Conservation (phyloP, 2,888 invertebrate species). For the Diarsia mendica region DNA sequence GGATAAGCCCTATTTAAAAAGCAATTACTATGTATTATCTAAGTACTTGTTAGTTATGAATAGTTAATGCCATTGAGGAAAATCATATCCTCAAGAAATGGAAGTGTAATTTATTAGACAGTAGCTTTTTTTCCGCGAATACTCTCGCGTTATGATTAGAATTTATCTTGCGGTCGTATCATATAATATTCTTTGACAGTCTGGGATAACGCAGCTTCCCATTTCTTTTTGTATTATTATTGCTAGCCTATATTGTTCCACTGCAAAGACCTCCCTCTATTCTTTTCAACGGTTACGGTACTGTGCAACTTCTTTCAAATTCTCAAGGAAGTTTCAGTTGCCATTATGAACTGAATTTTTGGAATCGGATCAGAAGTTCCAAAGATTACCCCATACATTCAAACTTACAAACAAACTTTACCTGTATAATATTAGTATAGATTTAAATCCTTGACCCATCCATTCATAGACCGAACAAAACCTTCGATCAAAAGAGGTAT, state of each 20-base stretch:
- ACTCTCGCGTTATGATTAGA: neutral
- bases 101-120: conserved; percentile 43
- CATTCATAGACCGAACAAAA: conserved; percentile 35
- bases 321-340: too few species aligned
- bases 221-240: too few species aligned
- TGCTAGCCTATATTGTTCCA: too few species aligned
- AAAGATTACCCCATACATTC: neutral
- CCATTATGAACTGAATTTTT: neutral
- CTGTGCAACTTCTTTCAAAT: too few species aligned
- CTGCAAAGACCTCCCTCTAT: too few species aligned
- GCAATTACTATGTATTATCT: conserved; percentile 46
- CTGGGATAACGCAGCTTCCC: neutral
- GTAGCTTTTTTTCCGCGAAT: neutral
- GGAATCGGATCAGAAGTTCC: neutral
- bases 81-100: conserved; percentile 47
- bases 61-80: conserved; percentile 50
- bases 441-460: conserved; percentile 56
- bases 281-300: too few species aligned
- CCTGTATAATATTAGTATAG: neutral
- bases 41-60: conserved; percentile 44
- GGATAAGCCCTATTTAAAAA: conserved; percentile 50
- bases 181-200: neutral
- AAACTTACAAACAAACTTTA: neutral
- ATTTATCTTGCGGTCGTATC: neutral
- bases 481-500: conserved; percentile 52